These are phyloP conservation scores for Idris sp. DNA, from an alignment of 1,140 invertebrate genomes.

Conservation along the genomic window DNA sequence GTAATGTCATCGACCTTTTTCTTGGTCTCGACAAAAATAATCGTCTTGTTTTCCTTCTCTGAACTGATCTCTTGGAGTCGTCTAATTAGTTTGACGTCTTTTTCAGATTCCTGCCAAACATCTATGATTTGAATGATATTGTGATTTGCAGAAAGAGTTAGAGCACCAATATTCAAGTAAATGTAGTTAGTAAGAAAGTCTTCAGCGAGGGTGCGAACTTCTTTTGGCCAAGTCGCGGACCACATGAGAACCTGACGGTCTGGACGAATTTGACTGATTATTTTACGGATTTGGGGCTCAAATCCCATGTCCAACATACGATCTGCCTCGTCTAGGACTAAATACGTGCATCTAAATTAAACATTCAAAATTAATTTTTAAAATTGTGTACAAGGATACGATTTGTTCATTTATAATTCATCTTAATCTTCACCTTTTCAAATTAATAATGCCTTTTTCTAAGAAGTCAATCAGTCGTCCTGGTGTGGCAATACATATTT, in stretches of 20 bases:
- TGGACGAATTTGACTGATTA: conserved; percentile 96
- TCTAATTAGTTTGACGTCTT: conserved; percentile 90
- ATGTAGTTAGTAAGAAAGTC: conserved; percentile 95
- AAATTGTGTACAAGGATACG: no score
- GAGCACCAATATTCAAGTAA: conserved; percentile 96
- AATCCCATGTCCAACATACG: conserved; percentile 99
- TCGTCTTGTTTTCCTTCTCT: conserved; percentile 93
- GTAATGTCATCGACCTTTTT: conserved; percentile 97
- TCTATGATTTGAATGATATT: conserved; percentile 98
- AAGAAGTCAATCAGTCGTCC: conserved; percentile 98
- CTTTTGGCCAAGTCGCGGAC: conserved; percentile 99
- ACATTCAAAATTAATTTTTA: no score
- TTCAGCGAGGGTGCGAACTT: conserved; percentile 94
- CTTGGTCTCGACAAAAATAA: conserved; percentile 99
- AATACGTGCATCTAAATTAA: conserved; percentile 89
- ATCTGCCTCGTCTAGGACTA: conserved; percentile 99
- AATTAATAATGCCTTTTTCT: conserved; percentile 92
- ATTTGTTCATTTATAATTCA: no score
- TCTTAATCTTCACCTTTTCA: conserved; percentile 80
- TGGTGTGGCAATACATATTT: conserved; percentile 97
- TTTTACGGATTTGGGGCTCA: conserved; percentile 99
- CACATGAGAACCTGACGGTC: conserved; percentile 98
- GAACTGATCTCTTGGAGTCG: conserved; percentile 92
- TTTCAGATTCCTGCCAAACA: conserved; percentile 94
- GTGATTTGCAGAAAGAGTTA: conserved; percentile 97